Percentiles rank a stretch among this genome's conserved stretches.
Evolutionary conservation across 2,888 invertebrate species (phyloP).

Genomic region (Oscheius sp.): DNA sequence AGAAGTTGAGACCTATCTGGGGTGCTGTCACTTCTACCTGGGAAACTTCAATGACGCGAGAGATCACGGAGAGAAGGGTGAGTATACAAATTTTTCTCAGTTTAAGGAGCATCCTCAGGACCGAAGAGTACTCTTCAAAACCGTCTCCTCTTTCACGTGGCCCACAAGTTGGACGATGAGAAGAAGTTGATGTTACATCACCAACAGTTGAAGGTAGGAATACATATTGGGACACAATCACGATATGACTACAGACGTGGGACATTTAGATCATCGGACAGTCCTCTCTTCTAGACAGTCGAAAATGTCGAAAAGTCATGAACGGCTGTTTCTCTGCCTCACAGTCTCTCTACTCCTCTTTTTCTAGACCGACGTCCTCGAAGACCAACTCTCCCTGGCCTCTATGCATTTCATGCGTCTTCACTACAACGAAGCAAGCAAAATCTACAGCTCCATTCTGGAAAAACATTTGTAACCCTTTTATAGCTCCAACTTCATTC

Average conservation of each 20-base stretch:
- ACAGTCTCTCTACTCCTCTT: neutral
- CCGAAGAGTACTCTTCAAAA: conserved; percentile 81
- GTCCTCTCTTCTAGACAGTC: no score
- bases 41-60: conserved; percentile 84
- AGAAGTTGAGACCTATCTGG: conserved; percentile 84
- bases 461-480: conserved; percentile 85
- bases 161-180: conserved; percentile 92
- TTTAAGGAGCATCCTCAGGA: conserved; percentile 26
- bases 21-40: conserved; percentile 94
- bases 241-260: no score
- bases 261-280: no score
- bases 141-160: conserved; percentile 89
- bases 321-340: neutral
- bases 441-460: conserved; percentile 93
- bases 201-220: conserved; percentile 81
- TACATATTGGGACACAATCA: neutral
- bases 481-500: no score
- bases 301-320: no score
- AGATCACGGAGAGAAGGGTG: conserved; percentile 78
- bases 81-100: conserved; percentile 1
- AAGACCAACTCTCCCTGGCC: conserved; percentile 94
- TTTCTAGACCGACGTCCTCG: conserved; percentile 81
- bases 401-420: conserved; percentile 94
- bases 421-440: conserved; percentile 98
- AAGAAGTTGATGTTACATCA: conserved; percentile 86